These are phyloP conservation scores for Scaptomyza parva DNA, from an alignment of 2,888 invertebrate genomes.

Conservation along the genomic window DNA sequence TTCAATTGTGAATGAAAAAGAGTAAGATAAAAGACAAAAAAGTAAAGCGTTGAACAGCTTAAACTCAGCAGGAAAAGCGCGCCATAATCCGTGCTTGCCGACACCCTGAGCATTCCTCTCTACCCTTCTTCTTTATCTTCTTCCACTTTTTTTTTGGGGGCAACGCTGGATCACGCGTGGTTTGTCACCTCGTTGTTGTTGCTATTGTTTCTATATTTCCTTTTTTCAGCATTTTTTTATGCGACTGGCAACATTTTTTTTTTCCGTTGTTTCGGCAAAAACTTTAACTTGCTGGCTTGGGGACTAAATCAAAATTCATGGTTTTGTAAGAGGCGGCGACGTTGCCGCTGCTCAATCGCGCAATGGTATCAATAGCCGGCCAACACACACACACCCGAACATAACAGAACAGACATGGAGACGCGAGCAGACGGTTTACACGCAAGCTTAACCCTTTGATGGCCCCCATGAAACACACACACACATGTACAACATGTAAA, in stretches of 20 bases:
- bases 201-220: constrained; percentile 26
- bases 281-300: constrained; percentile 22
- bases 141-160: constrained; percentile 5
- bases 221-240: constrained; percentile 16
- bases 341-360: constrained; percentile 53
- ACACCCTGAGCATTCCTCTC: constrained; percentile 42
- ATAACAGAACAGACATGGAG: constrained; percentile 12
- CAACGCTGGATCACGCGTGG: constrained; percentile 61
- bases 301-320: constrained; percentile 83
- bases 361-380: constrained; percentile 67
- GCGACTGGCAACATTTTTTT: constrained; percentile 31
- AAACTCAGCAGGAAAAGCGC: constrained; percentile 56
- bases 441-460: constrained; percentile 79
- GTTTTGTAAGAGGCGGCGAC: constrained; percentile 63
- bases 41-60: constrained; percentile 27
- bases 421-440: constrained; percentile 57
- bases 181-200: constrained; percentile 71
- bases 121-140: neutral
- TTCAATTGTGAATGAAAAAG: constrained; percentile 9
- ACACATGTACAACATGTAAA: constrained; percentile 77
- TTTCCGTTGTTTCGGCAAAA: constrained; percentile 7
- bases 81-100: constrained; percentile 72
- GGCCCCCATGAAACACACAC: no score
- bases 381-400: constrained; percentile 18
- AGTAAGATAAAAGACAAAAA: neutral